phyloP scores from a whole-genome alignment of 2,797 vertebrate genomes.

The Coccyzus lansbergi region DNA sequence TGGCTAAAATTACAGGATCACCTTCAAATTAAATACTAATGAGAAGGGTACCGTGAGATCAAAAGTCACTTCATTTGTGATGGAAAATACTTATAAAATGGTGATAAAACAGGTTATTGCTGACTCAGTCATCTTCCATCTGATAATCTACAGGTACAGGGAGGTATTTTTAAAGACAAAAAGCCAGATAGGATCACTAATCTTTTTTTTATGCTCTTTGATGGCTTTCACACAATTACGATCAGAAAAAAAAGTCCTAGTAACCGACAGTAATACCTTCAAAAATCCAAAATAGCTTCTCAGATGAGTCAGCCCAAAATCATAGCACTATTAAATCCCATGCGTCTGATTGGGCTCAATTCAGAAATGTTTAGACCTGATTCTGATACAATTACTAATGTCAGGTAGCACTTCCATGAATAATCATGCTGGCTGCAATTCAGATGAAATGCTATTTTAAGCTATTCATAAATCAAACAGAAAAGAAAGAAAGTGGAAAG shows the following conservation, averaged over 20 bases:
- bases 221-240: constrained; percentile 22
- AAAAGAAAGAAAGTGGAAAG: neutral
- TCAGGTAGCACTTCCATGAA: constrained; percentile 32
- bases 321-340: constrained; percentile 47
- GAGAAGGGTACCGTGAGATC: neutral
- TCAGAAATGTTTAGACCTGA: constrained; percentile 62
- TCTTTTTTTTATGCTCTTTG: neutral
- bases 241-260: neutral
- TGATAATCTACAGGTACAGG: neutral
- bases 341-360: constrained; percentile 45
- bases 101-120: neutral
- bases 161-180: constrained; percentile 25
- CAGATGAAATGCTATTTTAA: constrained; percentile 36
- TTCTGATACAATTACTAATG: constrained; percentile 60
- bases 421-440: constrained; percentile 38
- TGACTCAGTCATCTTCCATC: neutral
- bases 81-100: neutral
- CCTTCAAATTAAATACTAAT: constrained; percentile 18
- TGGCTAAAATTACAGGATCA: constrained; percentile 9
- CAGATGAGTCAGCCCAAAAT: constrained; percentile 62
- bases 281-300: constrained; percentile 62
- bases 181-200: neutral
- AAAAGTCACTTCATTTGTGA: neutral
- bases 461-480: neutral
- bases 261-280: constrained; percentile 54